phyloP scores from a whole-genome alignment of 2,888 invertebrate species.

The Trissolcus brochymenae region DNA sequence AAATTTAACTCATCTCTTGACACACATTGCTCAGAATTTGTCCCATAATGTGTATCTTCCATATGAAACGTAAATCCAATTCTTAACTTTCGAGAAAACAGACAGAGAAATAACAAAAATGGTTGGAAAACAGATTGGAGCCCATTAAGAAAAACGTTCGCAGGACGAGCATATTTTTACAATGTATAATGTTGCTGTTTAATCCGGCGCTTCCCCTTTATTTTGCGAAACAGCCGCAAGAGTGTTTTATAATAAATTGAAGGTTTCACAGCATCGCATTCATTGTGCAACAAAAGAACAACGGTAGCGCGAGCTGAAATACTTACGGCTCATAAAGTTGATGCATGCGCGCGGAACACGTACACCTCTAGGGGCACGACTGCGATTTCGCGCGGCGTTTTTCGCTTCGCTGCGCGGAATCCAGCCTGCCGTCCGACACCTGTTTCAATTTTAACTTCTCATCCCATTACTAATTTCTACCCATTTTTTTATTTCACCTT shows the following conservation, averaged over 20 bases:
- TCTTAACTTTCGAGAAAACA: background rate
- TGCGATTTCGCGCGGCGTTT: conserved; percentile 40
- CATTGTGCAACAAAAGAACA: conserved; percentile 42
- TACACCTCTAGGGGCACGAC: conserved; percentile 15
- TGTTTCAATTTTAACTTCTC: too few species aligned
- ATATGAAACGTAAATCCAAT: background rate
- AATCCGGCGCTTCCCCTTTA: conserved; percentile 40
- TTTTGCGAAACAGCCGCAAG: conserved; percentile 34
- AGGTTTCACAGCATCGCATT: conserved; percentile 36
- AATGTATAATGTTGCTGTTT: conserved; percentile 27
- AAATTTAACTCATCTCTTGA: background rate
- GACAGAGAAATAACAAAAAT: too few species aligned
- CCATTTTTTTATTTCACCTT: too few species aligned
- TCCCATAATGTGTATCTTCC: background rate
- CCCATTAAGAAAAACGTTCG: conserved; percentile 7
- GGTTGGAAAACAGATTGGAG: background rate
- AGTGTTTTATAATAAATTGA: conserved; percentile 50
- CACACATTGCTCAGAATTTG: background rate
- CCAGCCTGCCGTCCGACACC: conserved; percentile 1
- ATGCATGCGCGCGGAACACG: conserved; percentile 44
- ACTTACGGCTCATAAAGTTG: conserved; percentile 51
- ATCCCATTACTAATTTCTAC: too few species aligned
- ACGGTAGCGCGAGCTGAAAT: conserved; percentile 41
- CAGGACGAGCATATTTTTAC: background rate
- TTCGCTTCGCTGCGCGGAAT: conserved; percentile 38